These are phyloP conservation scores for Anas flavirostris DNA, from an alignment of 2,797 vertebrate genomes.

Conservation along the genomic window DNA sequence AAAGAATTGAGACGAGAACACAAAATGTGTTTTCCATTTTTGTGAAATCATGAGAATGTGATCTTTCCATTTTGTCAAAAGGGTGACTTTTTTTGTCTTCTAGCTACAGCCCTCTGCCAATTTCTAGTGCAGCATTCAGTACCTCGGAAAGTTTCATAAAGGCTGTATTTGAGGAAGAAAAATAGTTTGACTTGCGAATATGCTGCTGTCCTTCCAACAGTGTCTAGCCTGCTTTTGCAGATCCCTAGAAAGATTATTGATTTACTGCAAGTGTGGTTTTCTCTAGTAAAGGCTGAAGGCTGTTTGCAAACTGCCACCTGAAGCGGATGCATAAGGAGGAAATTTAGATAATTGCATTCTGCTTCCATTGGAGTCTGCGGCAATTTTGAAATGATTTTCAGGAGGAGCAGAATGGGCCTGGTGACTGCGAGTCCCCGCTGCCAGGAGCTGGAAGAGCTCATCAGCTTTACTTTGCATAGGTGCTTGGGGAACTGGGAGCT, in stretches of 20 bases:
- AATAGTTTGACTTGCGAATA: slow-evolving; percentile 30
- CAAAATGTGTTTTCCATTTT: slow-evolving; percentile 48
- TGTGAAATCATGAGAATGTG: slow-evolving; percentile 18
- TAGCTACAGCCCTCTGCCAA: background rate
- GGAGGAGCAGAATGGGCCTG: background rate
- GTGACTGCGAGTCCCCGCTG: background rate
- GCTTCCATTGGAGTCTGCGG: background rate
- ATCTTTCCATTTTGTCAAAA: slow-evolving; percentile 31
- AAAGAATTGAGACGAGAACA: background rate
- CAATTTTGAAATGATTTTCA: background rate
- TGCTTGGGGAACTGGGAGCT: background rate
- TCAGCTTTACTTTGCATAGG: background rate
- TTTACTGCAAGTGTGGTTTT: background rate
- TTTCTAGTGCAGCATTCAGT: background rate
- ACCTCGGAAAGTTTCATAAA: slow-evolving; percentile 19
- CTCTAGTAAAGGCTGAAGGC: slow-evolving; percentile 1
- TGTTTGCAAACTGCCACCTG: slow-evolving; percentile 38
- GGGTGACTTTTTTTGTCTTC: background rate
- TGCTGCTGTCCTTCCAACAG: background rate
- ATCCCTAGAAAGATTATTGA: slow-evolving; percentile 42
- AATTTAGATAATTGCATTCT: slow-evolving; percentile 12
- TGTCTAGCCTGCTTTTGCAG: slow-evolving; percentile 1
- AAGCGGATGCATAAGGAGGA: background rate
- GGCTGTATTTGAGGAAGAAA: slow-evolving; percentile 23
- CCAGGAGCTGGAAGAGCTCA: background rate